These are phyloP conservation scores for Lepidonotus clava DNA, from an alignment of 2,888 invertebrate species.

Conservation along the genomic window DNA sequence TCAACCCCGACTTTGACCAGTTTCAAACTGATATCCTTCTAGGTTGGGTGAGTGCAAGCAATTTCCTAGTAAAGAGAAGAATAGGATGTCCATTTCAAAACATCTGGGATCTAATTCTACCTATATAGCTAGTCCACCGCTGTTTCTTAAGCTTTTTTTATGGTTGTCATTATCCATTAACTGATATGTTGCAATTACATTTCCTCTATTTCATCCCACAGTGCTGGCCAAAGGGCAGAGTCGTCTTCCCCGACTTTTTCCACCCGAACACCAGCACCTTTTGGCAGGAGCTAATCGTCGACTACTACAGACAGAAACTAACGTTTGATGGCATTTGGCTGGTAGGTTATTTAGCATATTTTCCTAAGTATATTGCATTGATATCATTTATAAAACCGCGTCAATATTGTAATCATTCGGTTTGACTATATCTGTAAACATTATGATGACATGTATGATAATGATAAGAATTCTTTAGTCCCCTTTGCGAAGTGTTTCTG, in stretches of 20 bases:
- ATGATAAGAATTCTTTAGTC: neutral
- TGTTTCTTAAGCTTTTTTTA: neutral
- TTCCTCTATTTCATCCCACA: neutral
- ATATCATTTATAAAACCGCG: neutral
- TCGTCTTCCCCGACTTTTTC: slow-evolving; percentile 77
- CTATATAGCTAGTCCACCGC: neutral
- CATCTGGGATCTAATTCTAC: neutral
- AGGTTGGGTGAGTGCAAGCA: slow-evolving; percentile 35
- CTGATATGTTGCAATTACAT: neutral
- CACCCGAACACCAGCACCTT: slow-evolving; percentile 68
- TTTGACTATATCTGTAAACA: neutral
- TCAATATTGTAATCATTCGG: neutral
- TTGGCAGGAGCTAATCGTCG: slow-evolving; percentile 73
- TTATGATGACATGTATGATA: neutral
- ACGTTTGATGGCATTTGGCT: slow-evolving; percentile 79
- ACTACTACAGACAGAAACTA: slow-evolving; percentile 65
- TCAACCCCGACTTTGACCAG: slow-evolving; percentile 55
- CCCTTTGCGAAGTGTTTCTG: neutral
- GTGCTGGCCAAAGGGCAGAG: slow-evolving; percentile 74
- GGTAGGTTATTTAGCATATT: slow-evolving; percentile 66
- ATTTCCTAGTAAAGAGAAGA: too few species aligned
- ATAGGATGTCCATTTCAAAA: neutral
- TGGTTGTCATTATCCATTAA: neutral
- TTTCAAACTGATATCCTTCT: slow-evolving; percentile 33
- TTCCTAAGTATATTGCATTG: neutral